Percentiles rank a stretch among this genome's conserved stretches.
These are phyloP conservation scores for Dendroctonus valens DNA, from an alignment of 1,140 invertebrate genomes.

Conservation along the genomic window DNA sequence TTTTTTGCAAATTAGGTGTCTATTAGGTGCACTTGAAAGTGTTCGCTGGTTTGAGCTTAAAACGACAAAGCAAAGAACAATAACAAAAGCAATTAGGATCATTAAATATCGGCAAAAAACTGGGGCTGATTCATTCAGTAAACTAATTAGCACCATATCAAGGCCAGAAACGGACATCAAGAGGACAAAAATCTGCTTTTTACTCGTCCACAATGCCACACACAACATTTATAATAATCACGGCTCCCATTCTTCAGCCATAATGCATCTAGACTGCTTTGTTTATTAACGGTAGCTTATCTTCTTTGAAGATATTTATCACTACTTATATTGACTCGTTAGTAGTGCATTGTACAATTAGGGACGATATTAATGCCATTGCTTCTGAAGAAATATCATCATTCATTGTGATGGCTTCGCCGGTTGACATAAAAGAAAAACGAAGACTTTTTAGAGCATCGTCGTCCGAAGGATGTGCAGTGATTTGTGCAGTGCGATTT, in stretches of 20 bases:
- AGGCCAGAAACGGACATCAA: too few species aligned
- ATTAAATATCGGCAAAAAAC: too few species aligned
- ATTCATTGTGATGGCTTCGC: conserved; percentile 13
- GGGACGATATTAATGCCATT: conserved; percentile 20
- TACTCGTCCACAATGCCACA: neutral
- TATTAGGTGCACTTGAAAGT: too few species aligned
- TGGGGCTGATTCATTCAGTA: too few species aligned
- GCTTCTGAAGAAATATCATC: conserved; percentile 18
- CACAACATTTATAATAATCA: conserved; percentile 30
- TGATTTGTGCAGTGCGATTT: neutral
- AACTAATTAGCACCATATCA: too few species aligned
- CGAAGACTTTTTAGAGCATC: conserved; percentile 6
- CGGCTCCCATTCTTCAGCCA: conserved; percentile 23
- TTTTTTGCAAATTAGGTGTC: too few species aligned
- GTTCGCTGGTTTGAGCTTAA: too few species aligned
- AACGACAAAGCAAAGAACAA: too few species aligned
- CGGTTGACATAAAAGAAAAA: conserved; percentile 8
- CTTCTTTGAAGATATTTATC: conserved; percentile 29
- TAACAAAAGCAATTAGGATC: too few species aligned
- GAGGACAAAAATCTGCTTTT: too few species aligned
- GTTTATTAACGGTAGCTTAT: conserved; percentile 34
- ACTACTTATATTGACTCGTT: conserved; percentile 28
- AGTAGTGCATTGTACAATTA: conserved; percentile 30
- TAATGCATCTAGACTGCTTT: conserved; percentile 30
- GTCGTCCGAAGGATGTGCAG: neutral